Conservation (phyloP, 2,888 invertebrate species). For the Eutolmus rufibarbis region DNA sequence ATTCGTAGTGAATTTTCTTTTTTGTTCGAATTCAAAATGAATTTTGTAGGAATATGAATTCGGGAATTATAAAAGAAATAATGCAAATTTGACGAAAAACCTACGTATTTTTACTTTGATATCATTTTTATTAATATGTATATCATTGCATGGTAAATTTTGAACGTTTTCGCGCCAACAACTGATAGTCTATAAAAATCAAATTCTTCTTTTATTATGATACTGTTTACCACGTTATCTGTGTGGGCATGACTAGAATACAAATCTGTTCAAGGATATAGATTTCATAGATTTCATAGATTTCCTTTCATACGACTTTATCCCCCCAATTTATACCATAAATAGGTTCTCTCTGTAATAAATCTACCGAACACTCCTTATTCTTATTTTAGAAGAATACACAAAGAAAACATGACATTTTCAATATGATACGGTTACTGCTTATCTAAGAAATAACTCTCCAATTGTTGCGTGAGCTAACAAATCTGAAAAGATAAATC, state of each 20-base stretch:
- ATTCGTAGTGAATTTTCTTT: too few relatives aligned
- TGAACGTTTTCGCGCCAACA: background rate
- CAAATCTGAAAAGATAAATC: background rate
- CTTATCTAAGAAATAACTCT: background rate
- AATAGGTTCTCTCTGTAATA: background rate
- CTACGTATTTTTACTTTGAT: too few relatives aligned
- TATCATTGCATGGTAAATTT: background rate
- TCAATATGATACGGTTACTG: background rate
- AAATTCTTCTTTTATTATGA: background rate
- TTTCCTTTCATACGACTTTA: background rate
- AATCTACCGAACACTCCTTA: background rate
- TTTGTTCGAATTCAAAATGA: too few relatives aligned
- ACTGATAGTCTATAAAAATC: background rate
- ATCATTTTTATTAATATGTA: too few relatives aligned
- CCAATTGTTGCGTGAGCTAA: background rate
- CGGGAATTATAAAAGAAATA: too few relatives aligned
- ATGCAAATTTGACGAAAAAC: too few relatives aligned
- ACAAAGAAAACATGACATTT: background rate
- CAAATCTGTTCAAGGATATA: background rate
- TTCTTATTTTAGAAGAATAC: background rate
- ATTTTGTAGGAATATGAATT: too few relatives aligned
- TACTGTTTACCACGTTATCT: background rate
- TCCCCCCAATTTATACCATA: background rate
- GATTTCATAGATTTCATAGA: background rate
- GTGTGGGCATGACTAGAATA: background rate